These are phyloP conservation scores for Pachypanchax playfairii DNA, from an alignment of 2,113 vertebrate genomes.

Conservation along the genomic window DNA sequence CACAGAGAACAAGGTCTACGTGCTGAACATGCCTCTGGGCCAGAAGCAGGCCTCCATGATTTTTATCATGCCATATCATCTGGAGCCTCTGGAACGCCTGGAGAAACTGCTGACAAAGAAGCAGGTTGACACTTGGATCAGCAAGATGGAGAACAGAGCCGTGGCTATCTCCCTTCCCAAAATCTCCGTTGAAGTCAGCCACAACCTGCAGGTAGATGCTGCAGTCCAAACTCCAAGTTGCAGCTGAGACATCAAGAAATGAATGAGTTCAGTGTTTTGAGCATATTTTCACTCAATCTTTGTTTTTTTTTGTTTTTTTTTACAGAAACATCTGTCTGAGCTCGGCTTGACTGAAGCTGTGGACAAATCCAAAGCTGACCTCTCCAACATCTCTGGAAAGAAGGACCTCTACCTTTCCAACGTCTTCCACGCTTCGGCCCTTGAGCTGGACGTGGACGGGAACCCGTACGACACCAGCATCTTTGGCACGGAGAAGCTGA, in stretches of 20 bases:
- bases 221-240: no score
- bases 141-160: constrained; percentile 88
- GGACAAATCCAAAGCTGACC: constrained; percentile 94
- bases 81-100: constrained; percentile 90
- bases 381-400: constrained; percentile 97
- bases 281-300: not conserved
- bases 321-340: constrained; percentile 90
- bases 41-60: constrained; percentile 95
- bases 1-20: constrained; percentile 83
- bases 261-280: not conserved
- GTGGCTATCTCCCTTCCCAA: constrained; percentile 95
- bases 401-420: constrained; percentile 95
- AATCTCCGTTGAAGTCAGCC: constrained; percentile 89
- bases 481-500: constrained; percentile 87
- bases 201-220: constrained; percentile 88
- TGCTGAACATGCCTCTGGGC: constrained; percentile 92
- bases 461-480: constrained; percentile 90
- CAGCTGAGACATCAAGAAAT: not conserved
- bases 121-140: constrained; percentile 89
- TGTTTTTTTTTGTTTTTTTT: constrained; percentile 18
- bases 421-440: constrained; percentile 88
- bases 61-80: constrained; percentile 91
- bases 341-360: constrained; percentile 93
- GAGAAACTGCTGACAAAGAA: constrained; percentile 93
- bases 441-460: constrained; percentile 89